Base-by-base conservation (phyloP, 2,113 vertebrate genomes). In the Deroptyus accipitrinus region DNA sequence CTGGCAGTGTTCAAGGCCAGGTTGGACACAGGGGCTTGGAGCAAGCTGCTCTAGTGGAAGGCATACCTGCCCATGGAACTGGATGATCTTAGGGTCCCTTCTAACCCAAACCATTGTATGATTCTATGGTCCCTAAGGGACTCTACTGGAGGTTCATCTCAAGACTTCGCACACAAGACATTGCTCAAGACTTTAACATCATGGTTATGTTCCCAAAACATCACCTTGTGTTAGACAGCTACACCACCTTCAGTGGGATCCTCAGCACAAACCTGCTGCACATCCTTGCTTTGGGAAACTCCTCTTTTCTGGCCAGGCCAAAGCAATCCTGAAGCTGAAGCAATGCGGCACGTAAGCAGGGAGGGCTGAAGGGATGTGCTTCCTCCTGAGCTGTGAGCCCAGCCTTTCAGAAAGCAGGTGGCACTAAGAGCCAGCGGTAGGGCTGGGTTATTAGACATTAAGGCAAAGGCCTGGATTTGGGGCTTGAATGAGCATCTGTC, bases 401-500 rank as follows among this genome's bases (percentile, higher is more conserved):
- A 88, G 57, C 28, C 22, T 62, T 48, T 75, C 7, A 52, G 76
- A 90, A 61, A 86, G 76, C 0, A 63, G 79, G 61, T 46, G 79
- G 35, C 69, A 83, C 51, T 27, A 42, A 74, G 61, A 81, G 69
- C 33, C 7, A 7, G 3, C n/a, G 85, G 54, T 44, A 0, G 2
- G 72, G 70, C 37, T 80, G 41, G 39, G 91, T 94, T 91, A 94
- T 79, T 73, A 76, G 78, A 90, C 67, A 91, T 75, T 5, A 66
- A 94, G 82, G 74, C 57, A 76, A 86, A 82, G 78, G 79, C 63
- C 63, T 85, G 91, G 92, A 90, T 94, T 94, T 96, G 83, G 93
- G 94, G 92, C 78, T 92, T 94, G 92, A 90, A 79, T 94, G 90
- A 92, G 82, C 92, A 95, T n/a, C 64, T 70, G 59, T 80, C 87